Percentiles rank a stretch among this genome's conserved stretches.
phyloP scores from a whole-genome alignment of 2,797 vertebrate genomes.

The Triplophysa yarkandensis region DNA sequence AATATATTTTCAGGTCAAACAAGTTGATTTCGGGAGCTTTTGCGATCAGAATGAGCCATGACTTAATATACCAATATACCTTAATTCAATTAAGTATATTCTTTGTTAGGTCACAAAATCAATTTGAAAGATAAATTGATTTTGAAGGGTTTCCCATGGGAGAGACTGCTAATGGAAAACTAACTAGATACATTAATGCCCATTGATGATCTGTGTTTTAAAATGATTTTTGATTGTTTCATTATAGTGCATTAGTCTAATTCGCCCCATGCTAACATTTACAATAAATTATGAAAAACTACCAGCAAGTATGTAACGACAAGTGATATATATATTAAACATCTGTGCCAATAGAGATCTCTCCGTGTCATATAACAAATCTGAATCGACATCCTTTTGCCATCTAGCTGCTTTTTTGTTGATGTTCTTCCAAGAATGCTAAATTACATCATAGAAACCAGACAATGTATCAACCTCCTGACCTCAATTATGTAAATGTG shows the following conservation, averaged over 20 bases:
- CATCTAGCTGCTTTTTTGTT: constrained; percentile 22
- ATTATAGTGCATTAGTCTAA: constrained; percentile 25
- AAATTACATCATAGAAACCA: constrained; percentile 52
- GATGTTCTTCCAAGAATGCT: constrained; percentile 40
- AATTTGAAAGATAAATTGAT: constrained; percentile 35
- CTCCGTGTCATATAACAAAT: constrained; percentile 16
- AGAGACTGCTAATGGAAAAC: constrained; percentile 16
- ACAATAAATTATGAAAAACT: constrained; percentile 4
- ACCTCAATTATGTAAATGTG: constrained; percentile 56
- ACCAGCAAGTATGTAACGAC: background rate
- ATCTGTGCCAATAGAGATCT: constrained; percentile 6
- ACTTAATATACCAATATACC: background rate
- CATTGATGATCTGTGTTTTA: background rate
- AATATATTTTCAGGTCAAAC: too few species aligned
- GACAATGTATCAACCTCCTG: constrained; percentile 44
- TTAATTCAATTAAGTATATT: constrained; percentile 26
- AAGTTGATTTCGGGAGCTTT: too few species aligned
- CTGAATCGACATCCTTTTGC: constrained; percentile 3
- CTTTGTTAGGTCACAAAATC: constrained; percentile 35
- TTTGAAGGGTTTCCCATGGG: constrained; percentile 10
- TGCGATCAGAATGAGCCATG: too few species aligned
- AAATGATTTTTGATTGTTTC: constrained; percentile 10
- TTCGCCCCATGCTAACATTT: constrained; percentile 14
- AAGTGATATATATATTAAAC: constrained; percentile 17
- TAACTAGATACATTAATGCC: constrained; percentile 31